Base-by-base conservation (phyloP, 2,888 invertebrate species). In the Eupeodes latifasciatus region DNA sequence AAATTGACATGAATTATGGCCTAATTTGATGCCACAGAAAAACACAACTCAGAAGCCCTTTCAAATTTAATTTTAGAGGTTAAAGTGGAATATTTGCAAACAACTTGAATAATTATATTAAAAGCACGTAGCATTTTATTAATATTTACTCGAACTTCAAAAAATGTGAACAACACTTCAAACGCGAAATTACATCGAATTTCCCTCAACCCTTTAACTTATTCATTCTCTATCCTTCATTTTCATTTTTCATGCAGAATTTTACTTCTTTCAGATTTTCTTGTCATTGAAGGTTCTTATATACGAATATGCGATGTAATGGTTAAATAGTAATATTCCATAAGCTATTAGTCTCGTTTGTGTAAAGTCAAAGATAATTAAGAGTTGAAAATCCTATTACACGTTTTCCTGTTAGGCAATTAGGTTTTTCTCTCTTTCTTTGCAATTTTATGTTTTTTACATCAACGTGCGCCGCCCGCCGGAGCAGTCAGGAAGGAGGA, bases 361-460 rank as follows among this genome's bases (percentile, higher is more conserved):
- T 59, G 51, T 55, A 12, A 59, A 72, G 75, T 85, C 67, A 51
- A 61, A 75, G 36, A 82, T 86, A 86, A 86, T 82, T 78, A 86
- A 69, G 69, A 79, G 59, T 71, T 69, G 57, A 5, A 57, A 47
- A 57, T 72, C 19, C 47, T 72, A 86, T 78, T 75, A 82, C 81
- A 79, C 81, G 59, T 74, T 81, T 78, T 19, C 78, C 44, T 81
- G 72, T 47, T 49, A 62, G 62, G 62, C 81, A 86, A 81, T 86
- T 81, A 81, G 55, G 57, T 76, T 59, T 51, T 36, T 71, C 16
- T 16, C 64, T 62, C n/a, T n/a, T 5, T 27, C 44, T 27, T 16
- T 62, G 6, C 14, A 12, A 59, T 34, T 49, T 49, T 55, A 27
- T 40, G 12, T 53, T 36, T 11, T 36, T 76, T n/a, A 44, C 19